A percentile compares a stretch with the other conserved stretches of the same genome.
Evolutionary conservation across 1,140 invertebrate genomes (phyloP).

Genomic region (Drosophila grimshawi): DNA sequence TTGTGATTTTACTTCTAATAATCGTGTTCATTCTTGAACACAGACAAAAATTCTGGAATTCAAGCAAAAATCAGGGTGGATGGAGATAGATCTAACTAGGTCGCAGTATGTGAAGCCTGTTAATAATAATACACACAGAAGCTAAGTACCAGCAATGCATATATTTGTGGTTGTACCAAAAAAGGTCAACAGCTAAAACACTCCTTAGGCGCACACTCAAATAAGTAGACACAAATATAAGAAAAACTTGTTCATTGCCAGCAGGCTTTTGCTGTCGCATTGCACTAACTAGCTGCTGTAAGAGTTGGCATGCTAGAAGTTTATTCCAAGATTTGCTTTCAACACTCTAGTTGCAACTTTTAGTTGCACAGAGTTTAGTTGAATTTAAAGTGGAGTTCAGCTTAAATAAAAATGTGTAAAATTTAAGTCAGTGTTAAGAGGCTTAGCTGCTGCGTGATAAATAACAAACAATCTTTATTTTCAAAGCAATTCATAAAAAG

Average conservation of each 20-base stretch:
- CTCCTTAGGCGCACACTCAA: background rate
- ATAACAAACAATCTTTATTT: slow-evolving; percentile 34
- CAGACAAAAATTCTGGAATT: too few relatives aligned
- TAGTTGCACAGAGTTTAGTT: slow-evolving; percentile 17
- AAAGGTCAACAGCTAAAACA: background rate
- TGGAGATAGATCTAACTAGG: too few relatives aligned
- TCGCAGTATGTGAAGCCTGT: background rate
- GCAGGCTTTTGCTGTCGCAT: background rate
- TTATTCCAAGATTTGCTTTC: slow-evolving; percentile 35
- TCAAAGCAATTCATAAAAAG: slow-evolving; percentile 11
- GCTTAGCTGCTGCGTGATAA: slow-evolving; percentile 30
- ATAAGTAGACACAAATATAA: background rate
- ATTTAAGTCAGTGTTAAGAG: too few relatives aligned
- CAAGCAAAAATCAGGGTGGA: too few relatives aligned
- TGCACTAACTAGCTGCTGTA: background rate
- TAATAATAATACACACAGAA: background rate
- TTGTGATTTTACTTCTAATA: too few relatives aligned
- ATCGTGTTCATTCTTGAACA: too few relatives aligned
- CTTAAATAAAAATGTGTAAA: too few relatives aligned
- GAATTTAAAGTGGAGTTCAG: slow-evolving; percentile 16
- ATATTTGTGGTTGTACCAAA: background rate
- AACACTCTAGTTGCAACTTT: slow-evolving; percentile 44
- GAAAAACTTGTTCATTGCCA: background rate
- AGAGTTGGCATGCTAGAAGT: slow-evolving; percentile 33
- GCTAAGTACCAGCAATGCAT: background rate